Base-by-base conservation (phyloP, 2,888 invertebrate species). In the Lordiphosa andalusiaca region DNA sequence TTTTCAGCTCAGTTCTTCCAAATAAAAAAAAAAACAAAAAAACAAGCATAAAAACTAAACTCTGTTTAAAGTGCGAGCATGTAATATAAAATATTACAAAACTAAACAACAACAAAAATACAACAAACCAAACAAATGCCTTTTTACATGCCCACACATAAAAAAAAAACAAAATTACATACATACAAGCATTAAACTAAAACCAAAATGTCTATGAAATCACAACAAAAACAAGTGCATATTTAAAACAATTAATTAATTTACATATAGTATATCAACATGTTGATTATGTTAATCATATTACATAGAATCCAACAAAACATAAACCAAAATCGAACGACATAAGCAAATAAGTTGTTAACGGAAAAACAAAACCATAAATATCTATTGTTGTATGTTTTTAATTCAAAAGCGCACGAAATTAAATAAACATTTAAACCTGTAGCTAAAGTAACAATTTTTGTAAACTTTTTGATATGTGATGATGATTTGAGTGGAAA, bases 381-480 rank as follows among this genome's bases (percentile, higher is more conserved):
- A 65, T 67, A 71, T 54, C 61, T 70, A 84, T 77, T 83, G 84
- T 77, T 77, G 73, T 77, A 80, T 77, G 84, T 77, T 77, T 77
- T 77, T 30, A 30, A 77, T 81, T 84, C 62, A 48, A 84, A 30
- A 10, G 69, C 82, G 80, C 75, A 83, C 80, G 72, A 68, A 78
- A 64, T 57, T 47, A 47, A 52, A 61, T 50, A 62, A 59, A 56
- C 54, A 42, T 48, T 59, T 48, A 53, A 40, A 63, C 71, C 48
- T 64, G 67, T 80, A 85, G 85, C 67, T 84, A 82, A 76, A 52
- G 67, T 62, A 60, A 68, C 66, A 73, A 73, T 71, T 75, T 84
- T 81, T 85, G 82, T 81, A 84, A 77, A 85, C 75, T 84, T 86
- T 84, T 84, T 84, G 83, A 84, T 84, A 84, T 84, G 86, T 86